Base-by-base conservation (phyloP, 2,797 vertebrate genomes). In the Siniperca scherzeri region DNA sequence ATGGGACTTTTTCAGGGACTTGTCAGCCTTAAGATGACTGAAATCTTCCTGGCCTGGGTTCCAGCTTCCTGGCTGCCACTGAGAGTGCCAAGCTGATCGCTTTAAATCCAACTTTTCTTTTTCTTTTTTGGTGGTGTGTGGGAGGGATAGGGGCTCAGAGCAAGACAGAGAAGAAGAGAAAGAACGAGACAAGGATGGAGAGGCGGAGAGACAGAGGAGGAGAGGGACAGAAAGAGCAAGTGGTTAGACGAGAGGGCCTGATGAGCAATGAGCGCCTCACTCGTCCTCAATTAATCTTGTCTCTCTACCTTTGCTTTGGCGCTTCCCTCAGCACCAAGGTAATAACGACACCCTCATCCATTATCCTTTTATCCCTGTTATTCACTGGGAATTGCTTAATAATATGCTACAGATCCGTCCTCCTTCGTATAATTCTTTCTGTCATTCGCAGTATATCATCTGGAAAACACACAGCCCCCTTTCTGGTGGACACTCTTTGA, bases 271-370 rank as follows among this genome's bases (percentile, higher is more conserved):
- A 96, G 94, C 42, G 89, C 89, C 90, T 92, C 96, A 92, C 96
- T 96, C 96, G 95, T 97, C 96, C 96, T 97, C 97, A 97, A 98
- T 98, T 98, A 98, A 98, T 98, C 98, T 98, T 97, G 97, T 98
- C 97, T 97, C 94, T 95, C 96, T 96, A 98, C 97, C 97, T 97
- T 97, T 97, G 96, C 97, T 95, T 96, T 95, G 93, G 95, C 93
- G 95, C 88, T 96, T 96, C 96, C 96, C 95, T 96, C 96, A 95
- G 96, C 96, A 96, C 96, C 96, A 95, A 97, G 96, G 97, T 96
- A 97, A 97, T 97, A 97, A 97, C 96, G 96, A 97, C 97, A 97
- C 95, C 94, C 97, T 97, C 98, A 98, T 98, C 98, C 97, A 97
- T 98, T 98, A 98, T 97, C 97, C 97, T 97, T 97, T 98, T 97